Evolutionary conservation across 2,888 invertebrate genomes (phyloP), one percentile per base, ranked within the genome.

Genomic region (Carcina quercana): DNA sequence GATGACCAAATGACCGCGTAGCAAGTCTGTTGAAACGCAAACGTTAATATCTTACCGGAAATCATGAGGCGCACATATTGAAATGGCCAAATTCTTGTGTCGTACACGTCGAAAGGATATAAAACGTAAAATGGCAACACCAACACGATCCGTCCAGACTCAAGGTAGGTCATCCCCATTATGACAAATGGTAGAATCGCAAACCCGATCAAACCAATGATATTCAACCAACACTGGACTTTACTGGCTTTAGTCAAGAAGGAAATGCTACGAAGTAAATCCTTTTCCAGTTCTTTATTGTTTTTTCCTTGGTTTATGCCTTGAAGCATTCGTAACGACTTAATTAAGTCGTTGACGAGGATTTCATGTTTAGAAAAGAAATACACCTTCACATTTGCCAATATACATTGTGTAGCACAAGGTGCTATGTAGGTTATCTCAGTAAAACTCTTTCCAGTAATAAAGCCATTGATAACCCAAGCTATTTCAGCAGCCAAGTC

Each of bases 41-140:
- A n/a, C n/a, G n/a, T n/a, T n/a, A n/a, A n/a, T n/a, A n/a, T n/a
- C 30, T 11, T 38, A 70, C 71, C 60, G 45, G 55, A 25, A 50
- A 51, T 59, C 7, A 63, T 29, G 36, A 63, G 56, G 28, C 52
- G 45, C 17, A 58, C 0, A 44, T 55, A 71, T 15, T 47, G 43
- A 24, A 67, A 38, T 0, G 59, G 59, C 49, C 53, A 72, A 30
- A 47, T 32, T 10, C 36, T 34, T 13, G 55, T 38, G 36, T 55
- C 45, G 2, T 36, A 49, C n/a, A 37, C 42, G 44, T 72, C 52
- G 37, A 71, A 70, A 3, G 71, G 71, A 52, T 66, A 72, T 37
- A 49, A 52, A 10, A 59, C 10, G 3, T 53, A 5, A 38, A 60
- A 72, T 0, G 70, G 72, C 10, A 58, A 33, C 15, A 45, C 37